Evolutionary conservation across 1,140 invertebrate species (phyloP).

Genomic region (Leptoteleia sp.): DNA sequence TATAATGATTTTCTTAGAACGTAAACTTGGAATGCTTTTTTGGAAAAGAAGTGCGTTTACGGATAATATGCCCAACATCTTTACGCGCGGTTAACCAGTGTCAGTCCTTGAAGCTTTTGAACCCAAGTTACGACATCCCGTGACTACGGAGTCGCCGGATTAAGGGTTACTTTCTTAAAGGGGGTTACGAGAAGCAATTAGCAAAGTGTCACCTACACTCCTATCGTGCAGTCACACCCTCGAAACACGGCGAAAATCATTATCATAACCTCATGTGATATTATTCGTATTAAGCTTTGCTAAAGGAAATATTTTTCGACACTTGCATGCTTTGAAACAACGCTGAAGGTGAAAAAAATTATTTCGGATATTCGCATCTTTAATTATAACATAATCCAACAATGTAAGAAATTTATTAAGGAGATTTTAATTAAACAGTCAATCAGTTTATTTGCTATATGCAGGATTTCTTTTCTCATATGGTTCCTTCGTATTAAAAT

Average conservation of each 20-base stretch:
- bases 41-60: slow-evolving; percentile 48
- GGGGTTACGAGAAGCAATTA: slow-evolving; percentile 73
- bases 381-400: too few species aligned
- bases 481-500: too few species aligned
- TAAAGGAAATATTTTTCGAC: slow-evolving; percentile 11
- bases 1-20: slow-evolving; percentile 17
- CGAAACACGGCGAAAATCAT: slow-evolving; percentile 58
- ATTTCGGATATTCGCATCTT: too few species aligned
- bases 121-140: slow-evolving; percentile 56
- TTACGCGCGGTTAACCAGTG: slow-evolving; percentile 65
- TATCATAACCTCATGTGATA: slow-evolving; percentile 56
- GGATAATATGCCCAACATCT: slow-evolving; percentile 58
- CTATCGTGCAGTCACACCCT: slow-evolving; percentile 62
- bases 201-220: slow-evolving; percentile 77
- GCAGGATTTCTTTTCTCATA: too few species aligned
- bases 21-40: slow-evolving; percentile 25
- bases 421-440: too few species aligned
- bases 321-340: too few species aligned
- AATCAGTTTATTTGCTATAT: too few species aligned
- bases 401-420: too few species aligned
- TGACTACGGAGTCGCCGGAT: slow-evolving; percentile 37
- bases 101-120: slow-evolving; percentile 65
- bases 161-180: slow-evolving; percentile 74
- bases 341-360: too few species aligned
- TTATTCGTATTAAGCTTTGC: slow-evolving; percentile 35